Conservation (phyloP, 2,888 invertebrate species). For the Eupsilia transversa region DNA sequence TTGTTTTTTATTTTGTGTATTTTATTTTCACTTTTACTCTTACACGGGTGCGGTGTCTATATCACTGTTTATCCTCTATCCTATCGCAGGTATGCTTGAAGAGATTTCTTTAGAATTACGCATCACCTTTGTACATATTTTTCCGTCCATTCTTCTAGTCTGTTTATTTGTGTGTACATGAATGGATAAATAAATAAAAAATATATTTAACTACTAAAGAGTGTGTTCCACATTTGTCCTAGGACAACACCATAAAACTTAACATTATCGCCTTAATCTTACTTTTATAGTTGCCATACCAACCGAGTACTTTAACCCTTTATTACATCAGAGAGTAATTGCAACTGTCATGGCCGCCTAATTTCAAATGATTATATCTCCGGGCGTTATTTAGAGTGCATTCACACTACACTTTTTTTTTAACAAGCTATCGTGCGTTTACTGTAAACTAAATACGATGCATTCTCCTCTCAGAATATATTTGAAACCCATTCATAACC, state of each 20-base stretch:
- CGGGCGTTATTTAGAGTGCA: background rate
- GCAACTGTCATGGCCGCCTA: constrained; percentile 49
- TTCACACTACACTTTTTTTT: constrained; percentile 12
- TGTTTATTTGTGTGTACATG: too few relatives aligned
- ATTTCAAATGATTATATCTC: constrained; percentile 60
- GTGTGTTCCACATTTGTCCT: constrained; percentile 6
- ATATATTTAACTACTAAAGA: too few relatives aligned
- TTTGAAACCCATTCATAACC: background rate
- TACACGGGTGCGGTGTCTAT: too few relatives aligned
- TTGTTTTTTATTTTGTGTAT: too few relatives aligned
- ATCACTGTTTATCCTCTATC: too few relatives aligned
- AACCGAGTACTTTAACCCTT: constrained; percentile 20
- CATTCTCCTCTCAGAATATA: background rate
- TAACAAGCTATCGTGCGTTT: background rate
- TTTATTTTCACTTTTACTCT: too few relatives aligned
- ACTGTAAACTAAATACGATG: too few relatives aligned
- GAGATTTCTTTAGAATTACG: too few relatives aligned
- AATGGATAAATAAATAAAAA: too few relatives aligned
- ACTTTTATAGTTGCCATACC: constrained; percentile 28
- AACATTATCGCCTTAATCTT: constrained; percentile 15
- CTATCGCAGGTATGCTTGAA: too few relatives aligned
- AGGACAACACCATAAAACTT: constrained; percentile 20
- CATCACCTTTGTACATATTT: too few relatives aligned
- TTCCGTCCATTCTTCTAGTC: too few relatives aligned
- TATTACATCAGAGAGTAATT: constrained; percentile 41